Evolutionary conservation across 2,113 vertebrate genomes (phyloP).

Genomic region (mouse (Mus musculus)): DNA sequence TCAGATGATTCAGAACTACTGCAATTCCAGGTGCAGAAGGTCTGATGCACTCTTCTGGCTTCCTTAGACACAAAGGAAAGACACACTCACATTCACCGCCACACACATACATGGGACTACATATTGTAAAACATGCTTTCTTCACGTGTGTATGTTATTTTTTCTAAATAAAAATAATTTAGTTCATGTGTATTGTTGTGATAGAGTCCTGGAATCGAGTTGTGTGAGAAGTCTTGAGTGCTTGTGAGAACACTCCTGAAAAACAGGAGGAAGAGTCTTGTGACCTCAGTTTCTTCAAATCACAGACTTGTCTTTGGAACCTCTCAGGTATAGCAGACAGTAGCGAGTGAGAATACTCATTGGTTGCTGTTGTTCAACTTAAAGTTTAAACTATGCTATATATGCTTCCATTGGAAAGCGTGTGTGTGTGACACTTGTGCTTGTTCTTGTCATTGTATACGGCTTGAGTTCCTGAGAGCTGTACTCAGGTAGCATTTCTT

Average conservation of each 20-base stretch:
- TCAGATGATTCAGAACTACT: not conserved
- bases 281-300: not conserved
- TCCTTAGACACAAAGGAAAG: not conserved
- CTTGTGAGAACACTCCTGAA: not conserved
- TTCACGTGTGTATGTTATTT: not conserved
- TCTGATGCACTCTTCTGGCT: not conserved
- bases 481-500: not conserved
- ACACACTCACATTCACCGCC: not conserved
- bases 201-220: not conserved
- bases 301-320: not conserved
- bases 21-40: not conserved
- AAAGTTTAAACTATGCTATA: not conserved
- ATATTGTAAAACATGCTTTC: not conserved
- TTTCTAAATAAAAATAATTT: not conserved
- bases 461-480: not conserved
- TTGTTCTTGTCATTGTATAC: not conserved
- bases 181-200: not conserved
- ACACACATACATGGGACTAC: not conserved
- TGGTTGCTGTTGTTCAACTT: not conserved
- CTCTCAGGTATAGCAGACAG: not conserved
- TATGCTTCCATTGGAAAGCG: not conserved
- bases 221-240: not conserved
- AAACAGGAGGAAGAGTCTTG: not conserved
- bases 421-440: not conserved
- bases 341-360: not conserved